These are phyloP conservation scores for Stenotaenia linearis DNA, from an alignment of 2,888 invertebrate genomes.

Conservation along the genomic window DNA sequence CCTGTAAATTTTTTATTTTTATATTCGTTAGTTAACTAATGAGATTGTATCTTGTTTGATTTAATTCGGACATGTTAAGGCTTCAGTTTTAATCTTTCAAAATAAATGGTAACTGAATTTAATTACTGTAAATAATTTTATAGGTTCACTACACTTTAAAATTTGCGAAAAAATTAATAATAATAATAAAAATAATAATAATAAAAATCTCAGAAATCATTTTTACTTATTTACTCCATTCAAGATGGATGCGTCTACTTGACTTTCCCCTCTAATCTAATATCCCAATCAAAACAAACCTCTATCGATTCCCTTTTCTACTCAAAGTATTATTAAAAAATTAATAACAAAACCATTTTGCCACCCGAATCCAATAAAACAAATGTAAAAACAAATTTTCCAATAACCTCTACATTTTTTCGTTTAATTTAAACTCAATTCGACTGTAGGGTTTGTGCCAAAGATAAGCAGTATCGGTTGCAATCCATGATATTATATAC, in stretches of 20 bases:
- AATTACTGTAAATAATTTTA: too few species aligned
- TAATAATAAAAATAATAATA: background rate
- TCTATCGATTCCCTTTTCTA: background rate
- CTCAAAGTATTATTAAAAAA: background rate
- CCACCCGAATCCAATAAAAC: background rate
- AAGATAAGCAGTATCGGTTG: conserved; percentile 1
- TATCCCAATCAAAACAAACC: background rate
- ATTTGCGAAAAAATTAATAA: too few species aligned
- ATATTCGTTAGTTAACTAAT: too few species aligned
- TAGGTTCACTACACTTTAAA: too few species aligned
- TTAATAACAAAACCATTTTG: background rate
- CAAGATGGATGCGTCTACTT: too few species aligned
- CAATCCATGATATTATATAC: background rate
- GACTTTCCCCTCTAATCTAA: background rate
- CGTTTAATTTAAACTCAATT: background rate
- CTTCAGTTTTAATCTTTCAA: too few species aligned
- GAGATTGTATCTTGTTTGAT: too few species aligned
- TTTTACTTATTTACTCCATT: too few species aligned
- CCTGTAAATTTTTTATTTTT: too few species aligned
- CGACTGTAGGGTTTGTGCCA: background rate
- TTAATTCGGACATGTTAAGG: too few species aligned
- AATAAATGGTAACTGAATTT: too few species aligned
- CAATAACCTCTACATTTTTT: background rate
- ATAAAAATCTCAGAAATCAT: background rate
- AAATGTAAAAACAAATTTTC: background rate